Evolutionary conservation across 2,113 vertebrate species (phyloP).

Genomic region (Puntigrus tetrazona): DNA sequence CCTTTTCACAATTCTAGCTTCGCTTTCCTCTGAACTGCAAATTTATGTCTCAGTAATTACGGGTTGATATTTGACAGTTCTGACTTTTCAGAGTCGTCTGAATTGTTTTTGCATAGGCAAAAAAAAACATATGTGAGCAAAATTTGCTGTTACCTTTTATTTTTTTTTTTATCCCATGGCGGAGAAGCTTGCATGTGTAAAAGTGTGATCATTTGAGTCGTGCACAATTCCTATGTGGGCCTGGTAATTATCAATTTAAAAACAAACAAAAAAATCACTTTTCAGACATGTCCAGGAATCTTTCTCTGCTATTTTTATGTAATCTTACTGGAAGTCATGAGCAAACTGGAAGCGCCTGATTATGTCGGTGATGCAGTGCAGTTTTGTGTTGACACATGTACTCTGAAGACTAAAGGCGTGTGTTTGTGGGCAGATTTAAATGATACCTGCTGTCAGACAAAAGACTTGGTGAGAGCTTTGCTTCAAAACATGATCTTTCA

Average conservation of each 20-base stretch:
- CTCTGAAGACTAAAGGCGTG: background rate
- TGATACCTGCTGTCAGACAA: background rate
- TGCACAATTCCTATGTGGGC: background rate
- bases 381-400: background rate
- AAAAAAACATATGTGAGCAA: too few species aligned
- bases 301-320: background rate
- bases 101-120: too few species aligned
- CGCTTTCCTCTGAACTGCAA: too few species aligned
- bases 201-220: background rate
- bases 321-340: constrained; percentile 8
- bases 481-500: background rate
- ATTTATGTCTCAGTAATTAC: too few species aligned
- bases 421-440: constrained; percentile 27
- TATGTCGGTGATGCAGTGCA: background rate
- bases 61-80: too few species aligned
- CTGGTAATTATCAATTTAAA: background rate
- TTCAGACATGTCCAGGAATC: background rate
- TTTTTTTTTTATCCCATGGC: background rate
- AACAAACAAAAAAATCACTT: background rate
- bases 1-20: too few species aligned
- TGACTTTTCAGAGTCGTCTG: too few species aligned
- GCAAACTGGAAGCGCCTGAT: background rate
- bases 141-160: background rate
- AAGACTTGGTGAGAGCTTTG: constrained; percentile 5
- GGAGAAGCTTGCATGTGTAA: background rate